Conservation (phyloP, 2,888 invertebrate species). For the Drosophila macrospina region DNA sequence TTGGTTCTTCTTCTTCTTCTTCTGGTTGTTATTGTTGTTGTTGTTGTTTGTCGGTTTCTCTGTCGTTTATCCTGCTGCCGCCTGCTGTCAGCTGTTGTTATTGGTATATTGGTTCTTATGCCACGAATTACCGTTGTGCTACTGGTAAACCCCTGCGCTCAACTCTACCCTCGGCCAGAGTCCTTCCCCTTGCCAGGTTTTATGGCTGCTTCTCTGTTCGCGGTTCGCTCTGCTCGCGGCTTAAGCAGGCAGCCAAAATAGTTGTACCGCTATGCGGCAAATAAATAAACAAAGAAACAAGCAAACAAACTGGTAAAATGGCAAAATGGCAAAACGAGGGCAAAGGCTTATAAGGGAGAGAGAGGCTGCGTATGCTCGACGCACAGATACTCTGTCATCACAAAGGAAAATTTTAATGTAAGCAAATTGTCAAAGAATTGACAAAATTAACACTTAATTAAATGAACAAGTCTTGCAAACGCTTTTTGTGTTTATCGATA, state of each 20-base stretch:
- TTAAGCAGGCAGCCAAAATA: constrained; percentile 50
- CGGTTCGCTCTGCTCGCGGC: constrained; percentile 14
- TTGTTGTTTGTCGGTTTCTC: constrained; percentile 11
- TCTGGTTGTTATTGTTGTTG: not conserved
- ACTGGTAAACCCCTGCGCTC: constrained; percentile 22
- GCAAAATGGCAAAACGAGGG: constrained; percentile 14
- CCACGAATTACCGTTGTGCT: constrained; percentile 50
- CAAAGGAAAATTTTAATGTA: too few species aligned
- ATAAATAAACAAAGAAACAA: constrained; percentile 50
- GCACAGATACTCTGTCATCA: not conserved
- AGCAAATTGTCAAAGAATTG: too few species aligned
- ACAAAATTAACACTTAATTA: too few species aligned
- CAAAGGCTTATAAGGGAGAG: not conserved
- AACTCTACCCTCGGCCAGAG: not conserved
- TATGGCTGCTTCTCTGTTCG: constrained; percentile 15
- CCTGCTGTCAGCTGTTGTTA: constrained; percentile 60
- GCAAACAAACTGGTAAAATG: constrained; percentile 26
- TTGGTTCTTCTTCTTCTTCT: not conserved
- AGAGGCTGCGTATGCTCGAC: constrained; percentile 1
- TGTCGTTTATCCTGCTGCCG: constrained; percentile 47
- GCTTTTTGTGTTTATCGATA: too few species aligned
- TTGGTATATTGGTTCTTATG: constrained; percentile 50
- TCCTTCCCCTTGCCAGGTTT: not conserved
- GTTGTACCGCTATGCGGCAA: constrained; percentile 67
- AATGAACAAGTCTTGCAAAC: too few species aligned